A percentile compares a stretch with the other conserved stretches of the same genome.
These are phyloP conservation scores for Leptosomus discolor DNA, from an alignment of 2,113 vertebrate genomes.

Conservation along the genomic window DNA sequence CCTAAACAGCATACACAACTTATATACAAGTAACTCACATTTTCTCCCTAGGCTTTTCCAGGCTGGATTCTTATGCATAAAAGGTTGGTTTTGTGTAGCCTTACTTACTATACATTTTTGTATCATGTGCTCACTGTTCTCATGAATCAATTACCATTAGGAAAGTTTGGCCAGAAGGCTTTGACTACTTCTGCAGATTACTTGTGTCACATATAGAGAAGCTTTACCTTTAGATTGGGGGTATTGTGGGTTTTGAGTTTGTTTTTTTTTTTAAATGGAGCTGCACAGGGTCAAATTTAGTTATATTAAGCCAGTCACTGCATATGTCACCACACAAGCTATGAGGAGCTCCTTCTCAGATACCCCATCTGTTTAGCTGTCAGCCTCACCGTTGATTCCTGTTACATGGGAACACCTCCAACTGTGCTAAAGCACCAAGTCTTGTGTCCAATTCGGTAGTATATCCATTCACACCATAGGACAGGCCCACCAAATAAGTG, in stretches of 20 bases:
- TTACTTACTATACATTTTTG: neutral
- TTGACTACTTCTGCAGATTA: neutral
- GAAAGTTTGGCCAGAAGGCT: neutral
- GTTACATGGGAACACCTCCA: rapidly evolving
- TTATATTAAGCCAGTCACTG: neutral
- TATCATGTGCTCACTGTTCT: neutral
- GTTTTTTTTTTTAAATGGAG: neutral
- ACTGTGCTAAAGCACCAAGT: neutral
- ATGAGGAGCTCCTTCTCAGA: neutral
- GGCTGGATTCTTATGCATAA: neutral
- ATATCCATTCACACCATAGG: neutral
- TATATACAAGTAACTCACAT: neutral
- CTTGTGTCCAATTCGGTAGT: neutral
- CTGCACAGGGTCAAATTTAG: neutral
- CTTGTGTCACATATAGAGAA: neutral
- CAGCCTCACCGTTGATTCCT: neutral
- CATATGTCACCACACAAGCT: neutral
- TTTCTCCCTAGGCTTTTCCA: neutral
- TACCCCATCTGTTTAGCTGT: neutral
- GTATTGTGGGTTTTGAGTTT: no score
- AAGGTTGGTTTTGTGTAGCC: neutral
- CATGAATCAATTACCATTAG: neutral
- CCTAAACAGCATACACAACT: neutral
- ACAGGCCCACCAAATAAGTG: neutral
- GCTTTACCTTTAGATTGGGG: neutral